Percentiles rank a stretch among this genome's conserved stretches.
phyloP scores from a whole-genome alignment of 2,888 invertebrate genomes.

The Pyrocoelia pectoralis region DNA sequence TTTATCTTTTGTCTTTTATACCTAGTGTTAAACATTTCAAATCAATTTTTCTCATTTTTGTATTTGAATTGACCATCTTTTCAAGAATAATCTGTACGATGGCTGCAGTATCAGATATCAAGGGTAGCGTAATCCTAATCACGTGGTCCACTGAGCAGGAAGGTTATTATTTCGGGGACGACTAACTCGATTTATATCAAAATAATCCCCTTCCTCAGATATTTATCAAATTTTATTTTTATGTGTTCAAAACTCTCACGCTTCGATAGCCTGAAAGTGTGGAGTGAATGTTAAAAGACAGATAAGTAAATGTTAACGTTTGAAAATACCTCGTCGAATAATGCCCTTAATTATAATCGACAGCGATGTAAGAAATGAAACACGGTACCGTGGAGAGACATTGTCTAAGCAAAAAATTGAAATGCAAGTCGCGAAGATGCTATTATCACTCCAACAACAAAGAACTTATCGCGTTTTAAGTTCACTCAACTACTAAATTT shows the following conservation, averaged over 20 bases:
- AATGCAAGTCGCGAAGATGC: background rate
- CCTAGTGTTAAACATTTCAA: too few species aligned
- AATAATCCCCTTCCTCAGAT: slow-evolving; percentile 50
- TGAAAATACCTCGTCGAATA: background rate
- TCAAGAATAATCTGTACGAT: slow-evolving; percentile 12
- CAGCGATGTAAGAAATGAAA: background rate
- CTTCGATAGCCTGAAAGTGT: slow-evolving; percentile 27
- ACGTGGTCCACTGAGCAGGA: slow-evolving; percentile 55
- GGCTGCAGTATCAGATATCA: slow-evolving; percentile 43
- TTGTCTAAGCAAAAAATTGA: background rate
- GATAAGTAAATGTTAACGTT: slow-evolving; percentile 34
- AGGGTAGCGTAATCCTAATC: slow-evolving; percentile 55
- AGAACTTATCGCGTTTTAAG: background rate
- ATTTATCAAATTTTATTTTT: slow-evolving; percentile 49
- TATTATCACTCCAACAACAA: background rate
- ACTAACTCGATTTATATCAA: slow-evolving; percentile 55
- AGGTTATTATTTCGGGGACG: slow-evolving; percentile 56
- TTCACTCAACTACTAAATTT: slow-evolving; percentile 14
- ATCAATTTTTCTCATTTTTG: background rate
- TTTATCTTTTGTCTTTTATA: too few species aligned
- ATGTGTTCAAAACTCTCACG: slow-evolving; percentile 43
- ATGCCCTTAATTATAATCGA: background rate
- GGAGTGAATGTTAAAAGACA: slow-evolving; percentile 33
- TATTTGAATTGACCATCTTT: slow-evolving; percentile 20
- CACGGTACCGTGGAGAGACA: background rate